Evolutionary conservation across 2,797 vertebrate species (phyloP), one percentile per base, ranked within the genome.

Genomic region (Danio aesculapii): DNA sequence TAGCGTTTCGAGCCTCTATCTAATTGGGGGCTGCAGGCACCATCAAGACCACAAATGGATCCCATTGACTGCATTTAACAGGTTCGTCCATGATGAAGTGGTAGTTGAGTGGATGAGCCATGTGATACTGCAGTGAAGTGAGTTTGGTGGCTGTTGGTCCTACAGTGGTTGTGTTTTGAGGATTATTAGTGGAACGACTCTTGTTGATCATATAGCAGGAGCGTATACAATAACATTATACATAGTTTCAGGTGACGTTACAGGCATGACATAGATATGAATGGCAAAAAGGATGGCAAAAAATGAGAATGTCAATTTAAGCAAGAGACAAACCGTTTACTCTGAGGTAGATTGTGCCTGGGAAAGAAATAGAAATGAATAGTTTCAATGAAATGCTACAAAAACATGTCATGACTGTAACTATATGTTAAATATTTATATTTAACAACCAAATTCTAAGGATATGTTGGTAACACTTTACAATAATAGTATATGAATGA

Each of bases 11-110:
- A 0, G 75, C 86, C 0, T 5, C 66, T 0, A 71, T 0, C 11
- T 94, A 80, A 0, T 19, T 0, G 0, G 93, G 90, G 1, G 44
- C 39, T 5, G 92, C 85, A 0, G 82, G 90, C 49, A 95, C 92
- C 84, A 97, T 83, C 30, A 30, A 3, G 30, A 30, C 30, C 30
- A 30, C 30, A 30, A 30, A 30, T 30, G 30, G 30, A 30, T 30
- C 30, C 30, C 30, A 30, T 30, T 30, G 30, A 30, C 30, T 30
- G 30, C 30, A 30, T 30, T 30, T 30, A 30, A 30, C 30, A 30
- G 30, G 30, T 30, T 30, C 30, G 3, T 30, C 30, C 30, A 30
- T 30, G 3, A 30, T 30, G 30, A 30, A 30, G 3, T 30, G 30
- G 3, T 30, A 30, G 30, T 30, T 30, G 30, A 30, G 30, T 30